These are phyloP conservation scores for Drosophila nikananu DNA, from an alignment of 1,140 invertebrate species.

Conservation along the genomic window DNA sequence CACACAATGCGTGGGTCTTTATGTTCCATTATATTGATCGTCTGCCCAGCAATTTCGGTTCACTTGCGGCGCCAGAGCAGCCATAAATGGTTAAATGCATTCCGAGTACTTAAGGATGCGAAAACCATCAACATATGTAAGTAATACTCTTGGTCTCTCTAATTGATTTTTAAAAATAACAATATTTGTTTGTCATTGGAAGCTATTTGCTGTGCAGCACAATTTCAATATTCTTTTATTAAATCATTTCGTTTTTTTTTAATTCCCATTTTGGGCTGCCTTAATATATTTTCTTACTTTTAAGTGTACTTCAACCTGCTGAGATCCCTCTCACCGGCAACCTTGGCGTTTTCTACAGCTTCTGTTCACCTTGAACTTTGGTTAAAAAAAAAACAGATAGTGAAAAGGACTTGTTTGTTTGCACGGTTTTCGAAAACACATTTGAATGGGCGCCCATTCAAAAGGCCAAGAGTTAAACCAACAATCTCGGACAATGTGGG, in stretches of 20 bases:
- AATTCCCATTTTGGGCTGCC: too few species aligned
- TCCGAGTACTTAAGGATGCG: not conserved
- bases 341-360: conserved; percentile 35
- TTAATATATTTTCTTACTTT: not conserved
- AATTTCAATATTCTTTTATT: not conserved
- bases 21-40: conserved; percentile 63
- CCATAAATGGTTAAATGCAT: conserved; percentile 52
- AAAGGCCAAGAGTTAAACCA: conserved; percentile 52
- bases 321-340: not conserved
- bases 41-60: conserved; percentile 22
- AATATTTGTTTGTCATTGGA: too few species aligned
- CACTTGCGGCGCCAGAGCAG: conserved; percentile 25
- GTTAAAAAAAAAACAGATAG: conserved; percentile 21
- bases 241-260: not conserved
- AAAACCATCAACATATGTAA: not conserved
- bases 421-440: conserved; percentile 34
- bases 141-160: not conserved
- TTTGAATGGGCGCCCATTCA: conserved; percentile 39
- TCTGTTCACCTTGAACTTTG: conserved; percentile 42
- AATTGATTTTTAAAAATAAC: too few species aligned
- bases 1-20: conserved; percentile 41
- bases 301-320: not conserved
- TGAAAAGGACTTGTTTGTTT: conserved; percentile 18
- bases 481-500: conserved; percentile 18
- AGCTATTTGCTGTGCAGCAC: not conserved